These are phyloP conservation scores for Marmota monax DNA, from an alignment of 2,113 vertebrate species.

Conservation along the genomic window DNA sequence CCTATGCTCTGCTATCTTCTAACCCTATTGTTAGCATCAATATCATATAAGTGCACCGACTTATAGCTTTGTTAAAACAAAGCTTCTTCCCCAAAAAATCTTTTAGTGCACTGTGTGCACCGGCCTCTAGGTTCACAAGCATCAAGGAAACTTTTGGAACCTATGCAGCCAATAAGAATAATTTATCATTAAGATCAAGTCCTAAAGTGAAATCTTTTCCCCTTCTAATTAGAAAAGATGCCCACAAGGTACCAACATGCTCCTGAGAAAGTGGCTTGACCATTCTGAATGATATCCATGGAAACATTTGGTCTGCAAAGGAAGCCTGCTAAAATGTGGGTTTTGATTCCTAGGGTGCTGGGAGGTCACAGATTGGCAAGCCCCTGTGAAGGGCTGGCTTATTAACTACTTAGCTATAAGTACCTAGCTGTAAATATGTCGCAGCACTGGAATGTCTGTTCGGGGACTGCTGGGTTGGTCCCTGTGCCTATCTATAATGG, in stretches of 20 bases:
- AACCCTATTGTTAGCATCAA: not conserved
- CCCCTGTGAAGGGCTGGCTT: not conserved
- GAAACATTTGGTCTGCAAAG: not conserved
- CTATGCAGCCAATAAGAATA: not conserved
- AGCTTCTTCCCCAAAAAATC: not conserved
- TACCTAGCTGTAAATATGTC: not conserved
- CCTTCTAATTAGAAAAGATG: not conserved
- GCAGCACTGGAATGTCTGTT: not conserved
- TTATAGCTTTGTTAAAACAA: not conserved
- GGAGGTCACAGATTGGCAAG: not conserved
- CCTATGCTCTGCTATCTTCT: rapidly evolving
- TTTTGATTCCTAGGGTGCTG: not conserved
- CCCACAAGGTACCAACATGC: not conserved
- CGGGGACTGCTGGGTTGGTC: not conserved
- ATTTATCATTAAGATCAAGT: not conserved
- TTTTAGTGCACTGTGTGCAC: not conserved
- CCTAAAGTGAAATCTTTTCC: not conserved
- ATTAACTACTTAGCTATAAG: not conserved
- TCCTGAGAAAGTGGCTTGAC: not conserved
- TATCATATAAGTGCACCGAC: not conserved
- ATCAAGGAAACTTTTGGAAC: not conserved
- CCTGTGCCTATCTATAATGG: not conserved
- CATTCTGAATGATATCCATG: not conserved
- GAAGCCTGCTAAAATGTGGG: not conserved
- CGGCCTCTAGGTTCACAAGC: not conserved